Percentiles rank a stretch among this genome's conserved stretches.
Evolutionary conservation across 30 jellyfish, hydroid and myxozoan genomes (phyloP).

Genomic region (Catostylus mosaicus): DNA sequence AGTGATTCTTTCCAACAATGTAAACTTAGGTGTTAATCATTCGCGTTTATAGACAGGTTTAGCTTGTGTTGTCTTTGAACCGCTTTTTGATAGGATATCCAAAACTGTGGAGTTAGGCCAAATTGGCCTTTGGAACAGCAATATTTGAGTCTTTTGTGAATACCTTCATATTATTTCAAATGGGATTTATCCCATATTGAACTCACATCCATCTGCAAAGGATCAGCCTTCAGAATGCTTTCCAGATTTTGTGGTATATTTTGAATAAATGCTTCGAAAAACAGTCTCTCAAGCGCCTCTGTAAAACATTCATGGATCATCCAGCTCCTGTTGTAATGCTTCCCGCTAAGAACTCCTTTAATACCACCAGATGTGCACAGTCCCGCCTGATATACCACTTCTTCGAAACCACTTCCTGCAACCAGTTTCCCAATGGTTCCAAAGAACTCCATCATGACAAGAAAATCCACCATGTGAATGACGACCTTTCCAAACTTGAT

Average conservation of each 20-base stretch:
- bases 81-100: not conserved
- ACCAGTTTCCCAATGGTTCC: slow-evolving; percentile 25
- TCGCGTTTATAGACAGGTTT: slow-evolving; percentile 13
- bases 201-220: slow-evolving; percentile 2
- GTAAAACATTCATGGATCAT: slow-evolving; percentile 40
- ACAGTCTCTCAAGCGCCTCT: slow-evolving; percentile 40
- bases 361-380: slow-evolving; percentile 47
- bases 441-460: slow-evolving; percentile 55
- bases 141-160: not conserved
- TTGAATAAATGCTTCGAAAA: slow-evolving; percentile 20
- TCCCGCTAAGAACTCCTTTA: slow-evolving; percentile 31
- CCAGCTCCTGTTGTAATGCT: slow-evolving; percentile 47
- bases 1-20: slow-evolving; percentile 27
- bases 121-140: slow-evolving; percentile 16
- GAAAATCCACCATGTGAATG: slow-evolving; percentile 50
- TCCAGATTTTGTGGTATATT: too few species aligned
- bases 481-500: slow-evolving; percentile 20
- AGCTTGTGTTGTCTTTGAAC: slow-evolving; percentile 12
- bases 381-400: slow-evolving; percentile 25
- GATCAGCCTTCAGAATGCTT: too few species aligned
- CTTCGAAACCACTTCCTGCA: slow-evolving; percentile 50
- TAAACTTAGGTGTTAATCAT: slow-evolving; percentile 24
- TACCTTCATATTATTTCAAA: not conserved
- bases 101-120: slow-evolving; percentile 50
- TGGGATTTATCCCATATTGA: not conserved